Conservation (phyloP, 1,140 invertebrate species). For the Gyrodactylus bullatarudis region DNA sequence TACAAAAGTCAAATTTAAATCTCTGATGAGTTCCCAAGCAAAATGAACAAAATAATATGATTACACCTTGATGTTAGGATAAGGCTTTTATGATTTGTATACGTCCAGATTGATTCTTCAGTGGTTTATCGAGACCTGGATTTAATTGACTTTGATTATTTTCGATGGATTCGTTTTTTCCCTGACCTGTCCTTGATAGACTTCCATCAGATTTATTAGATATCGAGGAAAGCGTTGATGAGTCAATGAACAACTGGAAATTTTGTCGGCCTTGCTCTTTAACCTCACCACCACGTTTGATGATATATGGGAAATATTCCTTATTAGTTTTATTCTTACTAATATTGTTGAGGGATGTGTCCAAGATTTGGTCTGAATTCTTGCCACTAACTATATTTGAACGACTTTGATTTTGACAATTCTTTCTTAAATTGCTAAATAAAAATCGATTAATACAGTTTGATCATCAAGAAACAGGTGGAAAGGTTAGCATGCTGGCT, state of each 20-base stretch:
- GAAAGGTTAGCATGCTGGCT: not conserved
- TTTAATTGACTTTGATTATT: not conserved
- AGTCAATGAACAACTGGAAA: not conserved
- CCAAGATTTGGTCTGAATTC: not conserved
- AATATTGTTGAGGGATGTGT: not conserved
- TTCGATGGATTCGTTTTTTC: not conserved
- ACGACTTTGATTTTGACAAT: not conserved
- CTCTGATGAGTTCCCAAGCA: too few species aligned
- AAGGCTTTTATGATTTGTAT: not conserved
- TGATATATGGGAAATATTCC: not conserved
- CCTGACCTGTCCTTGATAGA: not conserved
- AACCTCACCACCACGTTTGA: not conserved
- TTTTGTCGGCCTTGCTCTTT: not conserved
- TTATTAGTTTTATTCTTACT: not conserved
- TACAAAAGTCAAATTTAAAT: too few species aligned
- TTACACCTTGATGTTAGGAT: too few species aligned
- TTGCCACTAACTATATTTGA: not conserved
- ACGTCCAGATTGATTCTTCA: not conserved
- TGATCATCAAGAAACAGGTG: not conserved
- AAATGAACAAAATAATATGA: too few species aligned
- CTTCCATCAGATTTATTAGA: not conserved
- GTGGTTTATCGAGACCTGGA: not conserved
- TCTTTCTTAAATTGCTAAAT: not conserved
- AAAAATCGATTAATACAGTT: not conserved
- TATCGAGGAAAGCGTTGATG: not conserved